Percentiles rank a stretch among this genome's conserved stretches.
These are phyloP conservation scores for Alectoris magna DNA, from an alignment of 2,797 vertebrate genomes.

Conservation along the genomic window DNA sequence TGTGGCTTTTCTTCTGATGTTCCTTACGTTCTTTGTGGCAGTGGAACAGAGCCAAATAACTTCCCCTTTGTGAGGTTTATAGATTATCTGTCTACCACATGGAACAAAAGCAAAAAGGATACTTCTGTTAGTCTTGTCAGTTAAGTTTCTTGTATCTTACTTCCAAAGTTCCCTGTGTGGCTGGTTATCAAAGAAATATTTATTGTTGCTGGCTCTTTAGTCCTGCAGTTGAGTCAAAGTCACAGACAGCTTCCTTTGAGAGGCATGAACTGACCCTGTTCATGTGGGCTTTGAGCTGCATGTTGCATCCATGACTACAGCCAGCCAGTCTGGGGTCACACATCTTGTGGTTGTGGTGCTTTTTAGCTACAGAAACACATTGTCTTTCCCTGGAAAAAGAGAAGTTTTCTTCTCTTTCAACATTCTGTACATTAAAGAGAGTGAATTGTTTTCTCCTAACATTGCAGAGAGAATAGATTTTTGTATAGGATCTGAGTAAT, in stretches of 20 bases:
- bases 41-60: background rate
- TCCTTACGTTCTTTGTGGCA: background rate
- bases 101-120: background rate
- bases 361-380: background rate
- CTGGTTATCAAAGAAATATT: background rate
- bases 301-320: background rate
- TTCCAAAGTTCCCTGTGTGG: slow-evolving; percentile 11
- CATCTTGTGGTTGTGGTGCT: background rate
- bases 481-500: background rate
- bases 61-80: background rate
- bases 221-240: background rate
- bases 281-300: background rate
- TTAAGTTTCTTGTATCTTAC: slow-evolving; percentile 2
- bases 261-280: background rate
- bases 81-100: background rate
- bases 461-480: background rate
- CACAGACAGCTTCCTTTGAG: background rate
- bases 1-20: slow-evolving; percentile 12
- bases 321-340: background rate
- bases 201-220: background rate
- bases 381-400: background rate
- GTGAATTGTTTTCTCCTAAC: background rate
- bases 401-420: background rate
- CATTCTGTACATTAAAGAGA: background rate
- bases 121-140: background rate